Conservation (phyloP, 2,797 vertebrate genomes). For the Coluber constrictor region DNA sequence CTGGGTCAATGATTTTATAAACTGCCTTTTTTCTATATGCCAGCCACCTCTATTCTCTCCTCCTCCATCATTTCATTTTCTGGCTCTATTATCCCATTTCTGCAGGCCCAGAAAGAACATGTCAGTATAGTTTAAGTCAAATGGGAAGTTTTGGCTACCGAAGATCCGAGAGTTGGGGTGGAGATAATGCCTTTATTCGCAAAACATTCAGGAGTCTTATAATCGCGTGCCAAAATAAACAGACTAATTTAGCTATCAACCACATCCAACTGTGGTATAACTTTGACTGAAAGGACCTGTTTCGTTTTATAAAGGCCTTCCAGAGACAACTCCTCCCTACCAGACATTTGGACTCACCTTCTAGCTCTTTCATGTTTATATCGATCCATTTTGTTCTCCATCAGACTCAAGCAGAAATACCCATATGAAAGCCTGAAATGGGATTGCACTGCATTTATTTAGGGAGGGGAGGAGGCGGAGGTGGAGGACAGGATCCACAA, state of each 20-base stretch:
- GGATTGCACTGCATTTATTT: not conserved
- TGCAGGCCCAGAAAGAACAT: constrained; percentile 25
- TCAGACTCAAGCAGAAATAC: fast-evolving
- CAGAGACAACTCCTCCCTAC: not conserved
- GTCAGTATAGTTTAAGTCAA: not conserved
- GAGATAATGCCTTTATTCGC: constrained; percentile 34
- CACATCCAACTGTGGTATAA: constrained; percentile 17
- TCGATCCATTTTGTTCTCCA: not conserved
- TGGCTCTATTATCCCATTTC: constrained; percentile 22
- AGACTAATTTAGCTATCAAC: constrained; percentile 48
- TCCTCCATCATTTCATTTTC: constrained; percentile 43
- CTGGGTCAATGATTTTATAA: constrained; percentile 46
- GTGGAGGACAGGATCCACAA: not conserved
- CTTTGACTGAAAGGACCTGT: not conserved
- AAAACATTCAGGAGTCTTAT: constrained; percentile 52
- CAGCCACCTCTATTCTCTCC: constrained; percentile 32
- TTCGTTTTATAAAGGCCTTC: constrained; percentile 22
- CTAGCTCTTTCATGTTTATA: not conserved
- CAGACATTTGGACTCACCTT: not conserved
- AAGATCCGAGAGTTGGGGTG: constrained; percentile 28
- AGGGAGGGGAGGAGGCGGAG: not conserved
- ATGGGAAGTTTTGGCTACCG: constrained; percentile 43
- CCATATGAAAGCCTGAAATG: constrained; percentile 12
- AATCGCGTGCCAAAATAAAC: constrained; percentile 59
- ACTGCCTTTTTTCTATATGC: constrained; percentile 54